These are phyloP conservation scores for Coregonus sp. DNA, from an alignment of 2,797 vertebrate genomes.

Conservation along the genomic window DNA sequence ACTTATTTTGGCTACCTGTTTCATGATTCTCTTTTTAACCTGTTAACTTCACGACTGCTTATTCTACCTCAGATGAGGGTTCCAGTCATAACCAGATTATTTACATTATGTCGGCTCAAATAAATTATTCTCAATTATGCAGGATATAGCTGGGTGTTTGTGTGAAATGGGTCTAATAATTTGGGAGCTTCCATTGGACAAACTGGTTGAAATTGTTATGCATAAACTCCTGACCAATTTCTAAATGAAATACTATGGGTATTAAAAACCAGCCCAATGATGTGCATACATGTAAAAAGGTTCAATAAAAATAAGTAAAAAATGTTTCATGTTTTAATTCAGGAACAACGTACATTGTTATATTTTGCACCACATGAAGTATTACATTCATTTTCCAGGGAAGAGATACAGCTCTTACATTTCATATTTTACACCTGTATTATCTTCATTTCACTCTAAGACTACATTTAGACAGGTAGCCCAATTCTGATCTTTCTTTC, in stretches of 20 bases:
- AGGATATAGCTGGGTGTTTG: background rate
- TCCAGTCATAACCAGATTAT: too few relatives aligned
- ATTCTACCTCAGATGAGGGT: background rate
- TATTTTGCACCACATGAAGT: background rate
- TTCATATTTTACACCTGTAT: background rate
- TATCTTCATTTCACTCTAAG: background rate
- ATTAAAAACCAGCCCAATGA: background rate
- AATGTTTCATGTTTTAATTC: background rate
- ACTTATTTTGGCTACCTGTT: too few relatives aligned
- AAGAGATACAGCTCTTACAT: background rate
- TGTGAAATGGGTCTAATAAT: background rate
- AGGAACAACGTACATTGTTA: background rate
- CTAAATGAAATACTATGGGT: slow-evolving; percentile 5
- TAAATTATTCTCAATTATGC: background rate
- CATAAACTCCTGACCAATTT: slow-evolving; percentile 20
- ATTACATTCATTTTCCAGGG: slow-evolving; percentile 4
- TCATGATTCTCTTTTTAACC: too few relatives aligned
- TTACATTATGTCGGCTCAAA: too few relatives aligned
- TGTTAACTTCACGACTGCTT: too few relatives aligned
- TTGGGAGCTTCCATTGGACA: slow-evolving; percentile 4
- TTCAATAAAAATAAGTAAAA: slow-evolving; percentile 16
- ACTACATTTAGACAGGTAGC: too few relatives aligned
- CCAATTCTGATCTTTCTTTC: too few relatives aligned
- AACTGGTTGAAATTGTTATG: slow-evolving; percentile 8
- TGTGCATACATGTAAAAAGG: slow-evolving; percentile 43